Evolutionary conservation across 2,888 invertebrate genomes (phyloP).

Genomic region (Parthenolecanium corni): DNA sequence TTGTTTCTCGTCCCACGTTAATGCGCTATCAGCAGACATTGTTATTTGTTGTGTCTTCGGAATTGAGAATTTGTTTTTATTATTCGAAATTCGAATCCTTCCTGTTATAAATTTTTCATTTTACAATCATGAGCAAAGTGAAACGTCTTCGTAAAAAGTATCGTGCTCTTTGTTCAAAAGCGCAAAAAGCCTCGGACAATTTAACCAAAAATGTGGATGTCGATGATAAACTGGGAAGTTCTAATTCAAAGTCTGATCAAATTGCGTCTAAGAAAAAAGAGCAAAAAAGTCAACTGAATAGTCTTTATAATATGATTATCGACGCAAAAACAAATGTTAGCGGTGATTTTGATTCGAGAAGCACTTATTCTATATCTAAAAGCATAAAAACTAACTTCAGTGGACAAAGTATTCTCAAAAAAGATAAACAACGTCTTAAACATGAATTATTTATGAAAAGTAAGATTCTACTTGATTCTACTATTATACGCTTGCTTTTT

Average conservation of each 20-base stretch:
- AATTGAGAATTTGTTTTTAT: too few species aligned
- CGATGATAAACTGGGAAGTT: too few species aligned
- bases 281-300: too few species aligned
- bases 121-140: conserved; percentile 10
- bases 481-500: not conserved
- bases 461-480: not conserved
- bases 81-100: too few species aligned
- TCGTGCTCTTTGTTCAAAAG: not conserved
- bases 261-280: too few species aligned
- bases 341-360: not conserved
- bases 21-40: too few species aligned
- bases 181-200: not conserved
- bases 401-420: conserved; percentile 2
- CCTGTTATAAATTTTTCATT: too few species aligned
- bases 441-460: conserved; percentile 8
- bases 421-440: not conserved
- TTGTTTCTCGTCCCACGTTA: too few species aligned
- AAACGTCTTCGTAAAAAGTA: conserved; percentile 11
- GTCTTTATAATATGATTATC: not conserved
- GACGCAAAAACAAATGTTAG: not conserved
- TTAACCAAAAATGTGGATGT: not conserved
- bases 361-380: conserved; percentile 6
- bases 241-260: too few species aligned
- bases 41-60: too few species aligned
- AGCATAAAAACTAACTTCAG: not conserved